Base-by-base conservation (phyloP, 1,140 invertebrate species). In the Neuroterus valhalla region DNA sequence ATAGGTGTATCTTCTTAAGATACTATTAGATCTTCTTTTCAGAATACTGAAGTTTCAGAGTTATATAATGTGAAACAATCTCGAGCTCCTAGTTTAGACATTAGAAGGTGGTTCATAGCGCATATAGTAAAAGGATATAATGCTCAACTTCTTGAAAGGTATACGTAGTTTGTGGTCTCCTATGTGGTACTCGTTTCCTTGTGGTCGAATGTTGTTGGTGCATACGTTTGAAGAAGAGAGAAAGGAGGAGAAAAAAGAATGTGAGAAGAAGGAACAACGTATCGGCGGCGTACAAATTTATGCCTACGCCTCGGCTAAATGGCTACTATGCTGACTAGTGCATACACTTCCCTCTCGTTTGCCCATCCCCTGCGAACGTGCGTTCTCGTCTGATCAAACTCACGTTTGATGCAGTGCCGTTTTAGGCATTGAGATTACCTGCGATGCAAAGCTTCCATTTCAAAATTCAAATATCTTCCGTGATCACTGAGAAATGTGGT, bases 251-350 rank as follows among this genome's bases (percentile, higher is more conserved):
- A 21, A 70, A 52, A 52, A 74, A 62, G 76, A 82, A 68, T 67
- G 3, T 70, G 31, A 75, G 71, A 78, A 73, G 76, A 71, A 78
- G 72, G 72, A 78, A 74, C 77, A 84, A 81, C 70, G 78, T 84
- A 84, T 86, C 78, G 81, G 74, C 77, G 77, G 79, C 75, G 77
- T 81, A 83, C 77, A 87, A 86, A 87, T 87, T 85, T 86, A 87
- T 87, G 82, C 83, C 76, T 80, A 77, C 79, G 80, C 77, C 77
- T 83, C 77, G 82, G 82, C 77, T 84, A 87, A 84, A 86, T 82
- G 81, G 84, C 81, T 75, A 78, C 75, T 77, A 72, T 70, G n/a
- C n/a, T n/a, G n/a, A n/a, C n/a, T n/a, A 70, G 77, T 52, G 78
- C 75, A 83, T 81, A 79, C 77, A 76, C 84, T 87, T 81, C 75